A percentile compares a stretch with the other conserved stretches of the same genome.
phyloP scores from a whole-genome alignment of 2,888 invertebrate species.

The Trissoscelio sp. region DNA sequence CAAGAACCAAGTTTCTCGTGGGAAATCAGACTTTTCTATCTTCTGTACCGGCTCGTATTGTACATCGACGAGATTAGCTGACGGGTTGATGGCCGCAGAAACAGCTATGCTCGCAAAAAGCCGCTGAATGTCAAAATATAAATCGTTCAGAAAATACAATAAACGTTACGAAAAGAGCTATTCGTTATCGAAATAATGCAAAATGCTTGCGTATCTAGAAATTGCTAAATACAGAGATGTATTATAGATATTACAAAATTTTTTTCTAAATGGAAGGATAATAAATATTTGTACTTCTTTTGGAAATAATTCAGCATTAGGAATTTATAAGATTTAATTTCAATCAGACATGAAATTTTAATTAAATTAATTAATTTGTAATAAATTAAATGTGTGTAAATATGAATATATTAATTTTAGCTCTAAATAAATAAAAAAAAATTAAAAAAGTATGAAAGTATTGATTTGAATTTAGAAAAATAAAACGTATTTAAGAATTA shows the following conservation, averaged over 20 bases:
- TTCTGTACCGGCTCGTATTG: slow-evolving; percentile 43
- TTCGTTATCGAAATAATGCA: slow-evolving; percentile 47
- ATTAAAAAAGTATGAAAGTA: too few species aligned
- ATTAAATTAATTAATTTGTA: too few species aligned
- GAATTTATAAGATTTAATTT: too few species aligned
- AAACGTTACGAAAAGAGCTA: slow-evolving; percentile 46
- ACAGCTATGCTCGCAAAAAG: slow-evolving; percentile 47
- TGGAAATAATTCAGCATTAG: neutral
- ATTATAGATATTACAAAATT: neutral
- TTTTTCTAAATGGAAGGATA: neutral
- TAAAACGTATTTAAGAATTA: too few species aligned
- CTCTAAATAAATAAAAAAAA: too few species aligned
- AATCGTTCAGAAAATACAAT: slow-evolving; percentile 44
- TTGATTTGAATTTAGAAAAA: too few species aligned
- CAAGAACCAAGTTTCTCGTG: slow-evolving; percentile 51
- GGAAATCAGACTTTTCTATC: slow-evolving; percentile 62
- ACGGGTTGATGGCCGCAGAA: slow-evolving; percentile 51
- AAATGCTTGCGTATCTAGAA: slow-evolving; percentile 7
- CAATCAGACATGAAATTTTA: too few species aligned
- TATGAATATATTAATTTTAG: too few species aligned
- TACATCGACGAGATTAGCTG: slow-evolving; percentile 59
- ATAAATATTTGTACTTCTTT: neutral
- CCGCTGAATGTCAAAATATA: slow-evolving; percentile 51
- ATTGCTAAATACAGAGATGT: neutral
- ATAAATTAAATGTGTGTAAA: too few species aligned